Base-by-base conservation (phyloP, 2,113 vertebrate species). In the Rutilus rutilus region DNA sequence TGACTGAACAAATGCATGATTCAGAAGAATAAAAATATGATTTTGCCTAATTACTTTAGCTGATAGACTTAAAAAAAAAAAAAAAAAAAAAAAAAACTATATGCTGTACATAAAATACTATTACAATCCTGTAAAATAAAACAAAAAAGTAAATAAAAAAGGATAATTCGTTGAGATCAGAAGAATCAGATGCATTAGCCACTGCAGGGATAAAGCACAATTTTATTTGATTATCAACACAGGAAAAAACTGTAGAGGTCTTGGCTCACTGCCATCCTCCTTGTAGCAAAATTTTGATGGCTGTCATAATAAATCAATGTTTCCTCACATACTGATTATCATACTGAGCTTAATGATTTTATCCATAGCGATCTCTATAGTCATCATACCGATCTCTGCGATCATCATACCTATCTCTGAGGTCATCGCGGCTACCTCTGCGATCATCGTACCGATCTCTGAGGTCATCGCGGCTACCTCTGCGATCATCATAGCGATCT, bases 321-420 rank as follows among this genome's bases (percentile, higher is more conserved):
- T 36, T 78, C 79, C 52, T 25, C 89, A 1, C 33, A 62, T 52
- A 57, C 0, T 30, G 52, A 25, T 83, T 54, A 23, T 85, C 23
- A 59, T 64, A 47, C 21, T 57, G 21, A 85, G 42, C 74, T 27
- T 91, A 88, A 87, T 85, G 90, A 5, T 73, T 87, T 0, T 90
- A 82, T 65, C 62, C 87, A 2, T 86, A 87, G 0, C 23, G 30
- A 73, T 85, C 54, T 50, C 87, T 77, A 23, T 59, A 4, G 59
- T 82, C 80, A 25, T 85, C 67, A 57, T 85, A 64, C 9, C 59
- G 74, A 65, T 65, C 85, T n/a, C 47, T 60, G 8, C 36, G 67
- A 19, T 91, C 89, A 0, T 90, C 87, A 2, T 89, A 86, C 0
- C 86, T 80, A 73, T 90, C 90, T 0, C 88, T 80, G 19, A 57